phyloP scores from a whole-genome alignment of 1,140 invertebrate species.

The Cydia pomonella region DNA sequence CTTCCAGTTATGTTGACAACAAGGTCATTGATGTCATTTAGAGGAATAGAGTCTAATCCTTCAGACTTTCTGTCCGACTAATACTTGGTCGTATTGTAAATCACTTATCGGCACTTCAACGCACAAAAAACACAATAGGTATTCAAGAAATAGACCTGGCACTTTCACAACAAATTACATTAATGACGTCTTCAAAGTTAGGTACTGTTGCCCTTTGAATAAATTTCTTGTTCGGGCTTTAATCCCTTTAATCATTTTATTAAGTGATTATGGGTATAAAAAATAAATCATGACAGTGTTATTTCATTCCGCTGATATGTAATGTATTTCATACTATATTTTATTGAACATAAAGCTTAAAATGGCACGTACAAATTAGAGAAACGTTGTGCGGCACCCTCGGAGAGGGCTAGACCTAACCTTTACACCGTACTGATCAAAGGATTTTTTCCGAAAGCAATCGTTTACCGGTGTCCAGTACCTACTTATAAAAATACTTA shows the following conservation, averaged over 20 bases:
- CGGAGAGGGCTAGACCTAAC: neutral
- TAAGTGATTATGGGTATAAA: neutral
- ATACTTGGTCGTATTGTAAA: too few relatives aligned
- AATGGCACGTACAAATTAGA: neutral
- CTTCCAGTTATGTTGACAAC: too few relatives aligned
- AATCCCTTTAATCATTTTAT: slow-evolving; percentile 1
- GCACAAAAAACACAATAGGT: too few relatives aligned
- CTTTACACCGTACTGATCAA: slow-evolving; percentile 26
- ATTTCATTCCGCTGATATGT: neutral
- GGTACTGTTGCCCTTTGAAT: too few relatives aligned
- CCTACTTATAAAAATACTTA: neutral
- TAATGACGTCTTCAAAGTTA: too few relatives aligned
- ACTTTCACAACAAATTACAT: too few relatives aligned
- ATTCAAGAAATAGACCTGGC: too few relatives aligned
- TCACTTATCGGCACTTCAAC: too few relatives aligned
- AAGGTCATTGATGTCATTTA: too few relatives aligned
- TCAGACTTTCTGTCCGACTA: too few relatives aligned
- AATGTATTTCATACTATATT: slow-evolving; percentile 7
- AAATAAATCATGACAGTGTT: slow-evolving; percentile 4
- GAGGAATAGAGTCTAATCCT: too few relatives aligned
- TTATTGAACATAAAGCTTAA: neutral
- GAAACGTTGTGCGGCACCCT: neutral
- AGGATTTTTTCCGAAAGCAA: slow-evolving; percentile 20
- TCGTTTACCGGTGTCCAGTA: neutral
- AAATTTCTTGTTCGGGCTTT: too few relatives aligned